phyloP scores from a whole-genome alignment of 2,113 vertebrate genomes.

The Lates calcarifer region DNA sequence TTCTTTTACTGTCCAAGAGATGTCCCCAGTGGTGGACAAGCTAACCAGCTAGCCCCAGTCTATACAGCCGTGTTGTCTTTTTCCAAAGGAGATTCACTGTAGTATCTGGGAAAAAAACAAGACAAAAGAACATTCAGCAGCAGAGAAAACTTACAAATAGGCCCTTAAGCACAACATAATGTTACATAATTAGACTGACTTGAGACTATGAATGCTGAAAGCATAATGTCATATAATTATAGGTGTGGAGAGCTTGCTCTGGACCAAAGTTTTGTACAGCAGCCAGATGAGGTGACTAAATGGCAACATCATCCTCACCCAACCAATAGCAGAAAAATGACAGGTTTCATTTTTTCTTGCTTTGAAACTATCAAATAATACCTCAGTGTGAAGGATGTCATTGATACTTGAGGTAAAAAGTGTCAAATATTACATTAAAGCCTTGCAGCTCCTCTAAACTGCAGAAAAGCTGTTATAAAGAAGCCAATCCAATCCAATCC shows the following conservation, averaged over 20 bases:
- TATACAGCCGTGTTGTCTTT: too few species aligned
- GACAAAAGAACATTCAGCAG: too few species aligned
- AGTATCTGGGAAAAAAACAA: too few species aligned
- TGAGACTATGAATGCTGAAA: background rate
- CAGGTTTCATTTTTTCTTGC: slow-evolving; percentile 8
- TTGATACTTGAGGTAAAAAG: background rate
- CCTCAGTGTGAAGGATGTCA: background rate
- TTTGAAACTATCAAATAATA: slow-evolving; percentile 3
- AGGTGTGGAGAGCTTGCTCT: background rate
- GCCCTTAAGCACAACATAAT: background rate
- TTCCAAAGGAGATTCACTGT: too few species aligned
- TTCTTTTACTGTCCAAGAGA: too few species aligned
- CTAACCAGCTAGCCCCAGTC: too few species aligned
- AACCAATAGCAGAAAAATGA: background rate
- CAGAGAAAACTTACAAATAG: too few species aligned
- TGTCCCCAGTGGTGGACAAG: too few species aligned
- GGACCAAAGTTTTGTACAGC: background rate
- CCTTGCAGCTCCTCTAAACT: background rate
- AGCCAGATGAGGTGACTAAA: background rate
- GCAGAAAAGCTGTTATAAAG: background rate
- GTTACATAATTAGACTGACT: background rate
- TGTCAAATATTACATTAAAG: background rate
- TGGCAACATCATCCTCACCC: background rate
- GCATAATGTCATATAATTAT: background rate
- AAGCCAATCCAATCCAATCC: background rate